Evolutionary conservation across 2,113 vertebrate genomes (phyloP).

Genomic region (Chiloscyllium plagiosum): DNA sequence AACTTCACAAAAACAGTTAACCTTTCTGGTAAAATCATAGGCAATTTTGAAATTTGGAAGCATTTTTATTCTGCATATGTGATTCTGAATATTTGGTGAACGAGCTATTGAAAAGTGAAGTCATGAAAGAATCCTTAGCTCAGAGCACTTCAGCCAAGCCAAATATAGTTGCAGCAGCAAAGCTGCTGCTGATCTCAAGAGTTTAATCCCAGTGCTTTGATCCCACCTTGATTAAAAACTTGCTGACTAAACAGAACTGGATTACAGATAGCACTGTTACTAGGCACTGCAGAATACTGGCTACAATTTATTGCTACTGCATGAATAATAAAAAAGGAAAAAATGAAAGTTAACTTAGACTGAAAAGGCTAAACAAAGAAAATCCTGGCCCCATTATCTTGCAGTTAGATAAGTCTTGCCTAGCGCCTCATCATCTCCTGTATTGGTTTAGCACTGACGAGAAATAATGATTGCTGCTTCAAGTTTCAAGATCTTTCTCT

Average conservation of each 20-base stretch:
- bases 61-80: neutral
- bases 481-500: neutral
- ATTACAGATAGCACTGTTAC: too few relatives aligned
- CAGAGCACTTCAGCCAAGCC: constrained; percentile 40
- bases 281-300: neutral
- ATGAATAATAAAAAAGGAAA: neutral
- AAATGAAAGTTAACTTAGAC: neutral
- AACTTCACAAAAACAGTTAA: neutral
- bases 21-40: neutral
- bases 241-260: neutral
- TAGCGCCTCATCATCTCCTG: too few relatives aligned
- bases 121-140: constrained; percentile 41
- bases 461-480: neutral
- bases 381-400: neutral
- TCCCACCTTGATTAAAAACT: neutral
- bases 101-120: neutral
- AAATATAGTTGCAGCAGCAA: neutral
- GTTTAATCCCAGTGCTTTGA: neutral
- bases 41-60: neutral
- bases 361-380: neutral
- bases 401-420: neutral
- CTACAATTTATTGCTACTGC: neutral
- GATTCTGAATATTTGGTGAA: too few relatives aligned
- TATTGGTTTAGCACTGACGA: neutral
- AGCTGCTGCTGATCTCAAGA: neutral